A percentile compares a stretch with the other conserved stretches of the same genome.
phyloP scores from a whole-genome alignment of 2,888 invertebrate species.

The Tromatobia lineatoria region DNA sequence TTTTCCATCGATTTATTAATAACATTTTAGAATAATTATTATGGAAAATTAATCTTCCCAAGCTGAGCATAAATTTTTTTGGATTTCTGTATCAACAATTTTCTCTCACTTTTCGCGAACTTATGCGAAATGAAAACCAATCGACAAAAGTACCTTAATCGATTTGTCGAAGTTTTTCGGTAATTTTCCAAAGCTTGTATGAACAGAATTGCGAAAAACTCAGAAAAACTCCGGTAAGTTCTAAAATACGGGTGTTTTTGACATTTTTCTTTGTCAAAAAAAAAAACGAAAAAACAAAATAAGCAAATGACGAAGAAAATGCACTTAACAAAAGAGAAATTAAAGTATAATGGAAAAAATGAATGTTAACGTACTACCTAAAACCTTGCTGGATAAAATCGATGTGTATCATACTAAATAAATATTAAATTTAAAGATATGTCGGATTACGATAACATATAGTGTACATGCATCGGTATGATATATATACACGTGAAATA shows the following conservation, averaged over 20 bases:
- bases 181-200: background rate
- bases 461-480: constrained; percentile 66
- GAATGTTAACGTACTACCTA: constrained; percentile 63
- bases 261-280: constrained; percentile 22
- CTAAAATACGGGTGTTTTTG: constrained; percentile 57
- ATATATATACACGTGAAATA: constrained; percentile 44
- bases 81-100: no score
- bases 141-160: no score
- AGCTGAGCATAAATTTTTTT: no score
- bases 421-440: constrained; percentile 77
- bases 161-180: constrained; percentile 13
- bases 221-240: constrained; percentile 20
- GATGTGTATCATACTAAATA: constrained; percentile 81
- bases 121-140: no score
- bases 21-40: no score
- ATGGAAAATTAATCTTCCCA: no score
- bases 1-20: no score
- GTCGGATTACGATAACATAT: constrained; percentile 72
- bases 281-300: background rate
- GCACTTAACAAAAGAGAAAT: constrained; percentile 20
- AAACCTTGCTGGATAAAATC: constrained; percentile 78
- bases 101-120: no score
- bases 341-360: constrained; percentile 54
- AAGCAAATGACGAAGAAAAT: constrained; percentile 2
- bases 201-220: background rate